Evolutionary conservation across 1,140 invertebrate species (phyloP).

Genomic region (Scaptodrosophila lebanonensis): DNA sequence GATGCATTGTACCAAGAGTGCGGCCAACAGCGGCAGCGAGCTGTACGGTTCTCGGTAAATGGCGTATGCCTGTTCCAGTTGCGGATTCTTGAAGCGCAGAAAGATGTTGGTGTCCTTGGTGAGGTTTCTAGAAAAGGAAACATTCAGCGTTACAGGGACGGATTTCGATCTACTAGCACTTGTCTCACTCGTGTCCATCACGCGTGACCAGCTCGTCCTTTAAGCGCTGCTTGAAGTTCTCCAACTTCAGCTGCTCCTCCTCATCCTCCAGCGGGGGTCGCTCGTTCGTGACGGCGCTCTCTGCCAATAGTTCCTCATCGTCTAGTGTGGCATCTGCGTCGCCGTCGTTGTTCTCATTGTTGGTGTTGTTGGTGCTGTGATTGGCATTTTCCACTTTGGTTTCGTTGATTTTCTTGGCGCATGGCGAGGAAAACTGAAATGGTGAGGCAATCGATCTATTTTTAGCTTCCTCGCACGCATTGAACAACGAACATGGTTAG

Average conservation of each 20-base stretch:
- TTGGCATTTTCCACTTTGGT: constrained; percentile 29
- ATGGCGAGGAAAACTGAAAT: constrained; percentile 61
- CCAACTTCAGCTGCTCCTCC: constrained; percentile 79
- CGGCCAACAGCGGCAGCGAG: constrained; percentile 81
- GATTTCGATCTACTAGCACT: constrained; percentile 1
- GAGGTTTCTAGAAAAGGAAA: constrained; percentile 79
- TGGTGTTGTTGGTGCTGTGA: constrained; percentile 43
- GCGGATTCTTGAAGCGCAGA: constrained; percentile 82
- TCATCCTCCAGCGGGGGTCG: constrained; percentile 54
- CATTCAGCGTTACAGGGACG: constrained; percentile 19
- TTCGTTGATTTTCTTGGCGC: constrained; percentile 65
- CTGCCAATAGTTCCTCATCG: constrained; percentile 62
- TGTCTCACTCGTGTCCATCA: constrained; percentile 83
- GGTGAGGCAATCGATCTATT: too few species aligned
- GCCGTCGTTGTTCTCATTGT: constrained; percentile 24
- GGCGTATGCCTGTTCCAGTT: constrained; percentile 82
- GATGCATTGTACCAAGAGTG: constrained; percentile 81
- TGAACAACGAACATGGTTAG: too few species aligned
- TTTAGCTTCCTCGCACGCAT: too few species aligned
- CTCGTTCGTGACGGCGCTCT: constrained; percentile 41
- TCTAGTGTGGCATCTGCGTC: constrained; percentile 46
- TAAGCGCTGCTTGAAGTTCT: constrained; percentile 86
- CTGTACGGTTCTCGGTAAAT: constrained; percentile 83
- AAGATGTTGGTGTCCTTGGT: constrained; percentile 82
- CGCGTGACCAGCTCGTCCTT: constrained; percentile 89